Conservation (phyloP, 1,140 invertebrate species). For the Heterodera schachtii region DNA sequence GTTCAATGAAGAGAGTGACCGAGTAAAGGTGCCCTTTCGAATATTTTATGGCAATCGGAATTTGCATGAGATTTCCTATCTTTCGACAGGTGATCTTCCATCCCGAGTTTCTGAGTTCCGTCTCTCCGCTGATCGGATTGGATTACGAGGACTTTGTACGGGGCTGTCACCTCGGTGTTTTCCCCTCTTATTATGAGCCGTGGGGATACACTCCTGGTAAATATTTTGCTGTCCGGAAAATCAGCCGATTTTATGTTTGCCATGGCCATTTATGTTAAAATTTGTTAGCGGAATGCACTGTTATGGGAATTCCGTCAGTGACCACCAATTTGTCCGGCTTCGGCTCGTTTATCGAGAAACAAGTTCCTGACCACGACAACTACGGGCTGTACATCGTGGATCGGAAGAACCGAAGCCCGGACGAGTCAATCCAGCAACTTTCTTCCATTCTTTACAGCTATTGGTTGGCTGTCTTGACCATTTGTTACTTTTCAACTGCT, state of each 20-base stretch:
- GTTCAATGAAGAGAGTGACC: conserved; percentile 89
- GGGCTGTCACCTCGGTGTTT: conserved; percentile 96
- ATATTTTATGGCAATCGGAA: background rate
- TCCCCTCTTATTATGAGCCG: conserved; percentile 98
- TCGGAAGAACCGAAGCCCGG: conserved; percentile 80
- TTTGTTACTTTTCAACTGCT: conserved; percentile 73
- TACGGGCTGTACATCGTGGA: conserved; percentile 99
- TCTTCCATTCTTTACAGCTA: conserved; percentile 73
- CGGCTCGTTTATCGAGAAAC: conserved; percentile 98
- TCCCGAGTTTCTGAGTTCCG: conserved; percentile 96
- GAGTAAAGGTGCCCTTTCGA: conserved; percentile 80
- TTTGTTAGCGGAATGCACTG: conserved; percentile 86
- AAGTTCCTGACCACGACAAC: conserved; percentile 93
- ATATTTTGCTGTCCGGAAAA: conserved; percentile 7
- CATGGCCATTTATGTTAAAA: background rate
- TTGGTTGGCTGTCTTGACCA: conserved; percentile 25
- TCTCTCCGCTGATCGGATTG: conserved; percentile 93
- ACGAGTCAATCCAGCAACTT: conserved; percentile 88
- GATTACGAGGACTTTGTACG: conserved; percentile 99
- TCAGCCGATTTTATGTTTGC: conserved; percentile 16
- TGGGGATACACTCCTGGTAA: conserved; percentile 94
- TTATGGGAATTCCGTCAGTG: conserved; percentile 97
- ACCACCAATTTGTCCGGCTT: conserved; percentile 98
- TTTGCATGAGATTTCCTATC: background rate
- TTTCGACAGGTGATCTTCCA: conserved; percentile 86